phyloP scores from a whole-genome alignment of 2,113 vertebrate species.

The Saccopteryx bilineata region DNA sequence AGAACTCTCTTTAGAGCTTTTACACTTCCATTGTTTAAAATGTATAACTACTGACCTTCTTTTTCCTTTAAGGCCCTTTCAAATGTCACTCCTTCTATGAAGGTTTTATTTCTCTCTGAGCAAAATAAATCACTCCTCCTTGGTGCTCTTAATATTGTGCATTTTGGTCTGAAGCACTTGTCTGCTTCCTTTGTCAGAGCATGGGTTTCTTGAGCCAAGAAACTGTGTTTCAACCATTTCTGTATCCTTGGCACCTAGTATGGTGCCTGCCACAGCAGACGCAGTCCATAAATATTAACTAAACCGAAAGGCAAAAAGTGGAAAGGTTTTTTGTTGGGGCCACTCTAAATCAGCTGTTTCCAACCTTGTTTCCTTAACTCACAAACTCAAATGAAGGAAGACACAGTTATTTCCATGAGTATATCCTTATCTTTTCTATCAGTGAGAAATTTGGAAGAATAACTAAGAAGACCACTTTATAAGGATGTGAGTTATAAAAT shows the following conservation, averaged over 20 bases:
- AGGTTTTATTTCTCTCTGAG: slow-evolving; percentile 39
- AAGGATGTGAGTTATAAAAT: background rate
- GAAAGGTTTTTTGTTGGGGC: background rate
- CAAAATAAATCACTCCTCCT: background rate
- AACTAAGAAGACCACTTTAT: slow-evolving; percentile 24
- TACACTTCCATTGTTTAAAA: background rate
- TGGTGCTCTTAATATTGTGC: background rate
- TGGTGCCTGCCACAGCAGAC: background rate
- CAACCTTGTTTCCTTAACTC: slow-evolving; percentile 17
- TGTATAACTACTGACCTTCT: background rate
- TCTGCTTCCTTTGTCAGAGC: background rate
- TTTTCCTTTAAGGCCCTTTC: slow-evolving; percentile 17
- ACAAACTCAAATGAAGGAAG: slow-evolving; percentile 6
- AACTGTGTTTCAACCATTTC: background rate
- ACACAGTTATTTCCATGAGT: background rate
- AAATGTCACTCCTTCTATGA: background rate
- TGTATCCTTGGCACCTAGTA: background rate
- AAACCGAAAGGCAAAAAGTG: background rate
- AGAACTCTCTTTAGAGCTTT: background rate
- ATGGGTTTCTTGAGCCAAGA: background rate
- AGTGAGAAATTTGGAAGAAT: background rate
- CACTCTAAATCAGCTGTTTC: background rate
- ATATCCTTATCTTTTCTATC: background rate
- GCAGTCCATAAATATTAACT: background rate
- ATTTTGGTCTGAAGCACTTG: background rate